These are phyloP conservation scores for Acanthurus leucopareius DNA, from an alignment of 2,797 vertebrate genomes.

Conservation along the genomic window DNA sequence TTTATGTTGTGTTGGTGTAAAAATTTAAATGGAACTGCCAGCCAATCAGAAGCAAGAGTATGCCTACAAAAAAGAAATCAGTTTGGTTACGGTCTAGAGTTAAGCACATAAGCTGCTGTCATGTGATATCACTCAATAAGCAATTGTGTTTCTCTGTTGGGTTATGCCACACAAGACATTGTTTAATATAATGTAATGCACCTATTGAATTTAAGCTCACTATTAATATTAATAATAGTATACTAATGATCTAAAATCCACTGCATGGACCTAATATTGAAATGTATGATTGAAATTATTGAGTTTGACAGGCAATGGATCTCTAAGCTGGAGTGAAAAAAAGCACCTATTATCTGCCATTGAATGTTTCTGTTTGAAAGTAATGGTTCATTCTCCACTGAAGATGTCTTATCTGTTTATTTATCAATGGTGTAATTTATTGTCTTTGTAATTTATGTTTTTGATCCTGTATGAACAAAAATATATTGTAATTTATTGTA, in stretches of 20 bases:
- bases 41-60: slow-evolving; percentile 19
- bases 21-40: background rate
- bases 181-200: slow-evolving; percentile 27
- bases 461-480: slow-evolving; percentile 54
- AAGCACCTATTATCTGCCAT: slow-evolving; percentile 58
- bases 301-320: slow-evolving; percentile 18
- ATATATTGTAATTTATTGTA: slow-evolving; percentile 70
- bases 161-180: slow-evolving; percentile 19
- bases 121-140: slow-evolving; percentile 37
- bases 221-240: slow-evolving; percentile 11
- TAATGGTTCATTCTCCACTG: slow-evolving; percentile 48
- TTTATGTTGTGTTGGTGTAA: slow-evolving; percentile 14
- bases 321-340: slow-evolving; percentile 41
- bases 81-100: slow-evolving; percentile 4
- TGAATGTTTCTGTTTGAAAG: slow-evolving; percentile 62
- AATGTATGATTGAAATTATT: slow-evolving; percentile 21
- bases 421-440: slow-evolving; percentile 64
- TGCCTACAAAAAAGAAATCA: slow-evolving; percentile 11
- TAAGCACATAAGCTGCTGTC: slow-evolving; percentile 32
- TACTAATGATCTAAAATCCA: slow-evolving; percentile 29
- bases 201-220: slow-evolving; percentile 33
- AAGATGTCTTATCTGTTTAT: slow-evolving; percentile 58
- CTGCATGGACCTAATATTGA: slow-evolving; percentile 14
- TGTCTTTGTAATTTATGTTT: slow-evolving; percentile 75
- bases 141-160: slow-evolving; percentile 38